A percentile compares a stretch with the other conserved stretches of the same genome.
Evolutionary conservation across 2,888 invertebrate species (phyloP).

Genomic region (Notodonta ziczac): DNA sequence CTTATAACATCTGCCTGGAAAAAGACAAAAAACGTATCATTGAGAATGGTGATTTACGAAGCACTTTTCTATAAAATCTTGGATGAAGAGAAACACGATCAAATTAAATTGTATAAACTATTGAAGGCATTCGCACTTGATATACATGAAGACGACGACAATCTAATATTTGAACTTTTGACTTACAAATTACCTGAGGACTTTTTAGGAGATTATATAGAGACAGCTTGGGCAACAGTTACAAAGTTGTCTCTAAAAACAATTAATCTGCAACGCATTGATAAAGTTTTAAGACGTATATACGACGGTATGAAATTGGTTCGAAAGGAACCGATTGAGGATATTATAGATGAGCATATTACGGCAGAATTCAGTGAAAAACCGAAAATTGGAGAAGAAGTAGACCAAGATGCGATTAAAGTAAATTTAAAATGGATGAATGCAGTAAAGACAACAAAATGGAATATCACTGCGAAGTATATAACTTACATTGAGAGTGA

Average conservation of each 20-base stretch:
- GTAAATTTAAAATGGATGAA: not conserved
- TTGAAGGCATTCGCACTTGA: constrained; percentile 49
- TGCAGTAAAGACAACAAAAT: constrained; percentile 34
- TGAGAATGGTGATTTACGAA: constrained; percentile 53
- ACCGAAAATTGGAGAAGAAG: constrained; percentile 12
- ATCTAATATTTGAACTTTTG: constrained; percentile 45
- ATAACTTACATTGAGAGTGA: constrained; percentile 29
- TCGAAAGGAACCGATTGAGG: constrained; percentile 38
- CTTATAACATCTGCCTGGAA: constrained; percentile 50
- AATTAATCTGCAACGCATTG: constrained; percentile 37
- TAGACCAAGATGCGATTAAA: not conserved
- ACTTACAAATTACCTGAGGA: constrained; percentile 36
- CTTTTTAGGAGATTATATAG: constrained; percentile 40
- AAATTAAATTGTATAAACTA: constrained; percentile 46
- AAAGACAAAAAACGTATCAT: constrained; percentile 53
- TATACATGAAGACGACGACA: constrained; percentile 54
- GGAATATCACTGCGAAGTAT: constrained; percentile 41
- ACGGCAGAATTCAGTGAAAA: constrained; percentile 33
- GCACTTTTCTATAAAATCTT: constrained; percentile 45
- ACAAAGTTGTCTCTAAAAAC: constrained; percentile 43
- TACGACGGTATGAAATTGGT: constrained; percentile 33
- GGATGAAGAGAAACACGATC: constrained; percentile 21
- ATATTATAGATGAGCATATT: constrained; percentile 49
- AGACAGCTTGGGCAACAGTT: constrained; percentile 50
- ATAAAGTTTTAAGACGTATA: constrained; percentile 39